Conservation (phyloP, 2,113 vertebrate genomes). For the Lepidothrix coronata region DNA sequence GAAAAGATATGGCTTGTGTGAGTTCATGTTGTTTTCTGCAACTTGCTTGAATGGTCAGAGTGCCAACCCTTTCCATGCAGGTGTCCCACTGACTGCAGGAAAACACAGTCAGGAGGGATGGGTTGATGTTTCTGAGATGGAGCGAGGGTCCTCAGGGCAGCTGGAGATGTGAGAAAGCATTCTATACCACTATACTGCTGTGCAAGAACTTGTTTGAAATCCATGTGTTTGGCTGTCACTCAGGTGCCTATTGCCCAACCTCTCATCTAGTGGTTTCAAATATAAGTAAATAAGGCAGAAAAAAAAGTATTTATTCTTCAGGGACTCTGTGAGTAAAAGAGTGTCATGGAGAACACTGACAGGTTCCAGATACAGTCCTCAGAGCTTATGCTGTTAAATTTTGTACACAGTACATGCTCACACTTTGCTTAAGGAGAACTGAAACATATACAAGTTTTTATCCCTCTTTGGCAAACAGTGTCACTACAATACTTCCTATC, state of each 20-base stretch:
- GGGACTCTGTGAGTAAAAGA: not conserved
- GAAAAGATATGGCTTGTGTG: not conserved
- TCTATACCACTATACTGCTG: not conserved
- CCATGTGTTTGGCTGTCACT: not conserved
- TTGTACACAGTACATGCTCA: not conserved
- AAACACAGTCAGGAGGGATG: accelerated
- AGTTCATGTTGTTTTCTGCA: not conserved
- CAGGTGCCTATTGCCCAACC: not conserved
- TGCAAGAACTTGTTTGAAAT: not conserved
- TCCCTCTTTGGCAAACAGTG: not conserved
- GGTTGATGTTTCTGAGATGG: not conserved
- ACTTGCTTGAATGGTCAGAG: not conserved
- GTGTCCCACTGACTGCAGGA: not conserved
- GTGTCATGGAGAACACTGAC: not conserved
- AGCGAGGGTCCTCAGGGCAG: not conserved
- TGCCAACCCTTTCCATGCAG: not conserved
- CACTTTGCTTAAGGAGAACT: not conserved
- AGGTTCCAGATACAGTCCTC: not conserved
- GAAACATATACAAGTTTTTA: not conserved
- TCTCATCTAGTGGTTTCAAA: not conserved
- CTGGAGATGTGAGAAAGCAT: not conserved
- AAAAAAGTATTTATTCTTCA: not conserved
- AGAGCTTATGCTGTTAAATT: not conserved
- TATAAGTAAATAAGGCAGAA: not conserved
- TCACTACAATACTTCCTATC: not conserved